Conservation (phyloP, 2,797 vertebrate species). For the Sorex maritimensis region DNA sequence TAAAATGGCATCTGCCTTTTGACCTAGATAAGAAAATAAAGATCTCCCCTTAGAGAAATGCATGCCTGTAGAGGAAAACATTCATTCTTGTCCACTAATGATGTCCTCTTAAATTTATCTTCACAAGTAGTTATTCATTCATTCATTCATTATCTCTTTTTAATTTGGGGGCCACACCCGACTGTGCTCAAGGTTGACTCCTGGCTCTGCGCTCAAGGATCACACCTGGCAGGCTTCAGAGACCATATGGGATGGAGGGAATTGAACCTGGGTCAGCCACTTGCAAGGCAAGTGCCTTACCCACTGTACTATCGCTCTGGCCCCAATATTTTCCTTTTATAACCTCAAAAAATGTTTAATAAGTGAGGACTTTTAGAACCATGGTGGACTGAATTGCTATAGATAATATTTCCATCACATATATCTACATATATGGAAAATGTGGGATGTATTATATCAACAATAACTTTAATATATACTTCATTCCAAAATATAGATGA, state of each 20-base stretch:
- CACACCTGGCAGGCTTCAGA: no score
- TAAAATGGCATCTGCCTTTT: slow-evolving; percentile 56
- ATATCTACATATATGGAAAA: slow-evolving; percentile 35
- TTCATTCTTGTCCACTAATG: slow-evolving; percentile 7
- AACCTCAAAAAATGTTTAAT: slow-evolving; percentile 42
- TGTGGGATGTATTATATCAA: not conserved
- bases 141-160: slow-evolving; percentile 62
- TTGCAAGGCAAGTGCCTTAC: no score
- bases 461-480: slow-evolving; percentile 21
- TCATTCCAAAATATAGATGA: slow-evolving; percentile 56
- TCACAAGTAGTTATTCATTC: not conserved
- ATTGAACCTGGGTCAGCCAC: no score
- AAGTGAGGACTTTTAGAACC: slow-evolving; percentile 27
- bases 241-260: no score
- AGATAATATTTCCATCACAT: slow-evolving; percentile 35
- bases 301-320: no score
- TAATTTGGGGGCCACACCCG: not conserved
- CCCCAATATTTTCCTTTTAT: not conserved
- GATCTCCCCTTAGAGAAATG: slow-evolving; percentile 44
- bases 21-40: slow-evolving; percentile 69
- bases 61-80: slow-evolving; percentile 45
- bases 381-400: slow-evolving; percentile 18
- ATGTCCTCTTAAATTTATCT: slow-evolving; percentile 49
- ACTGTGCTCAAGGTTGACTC: no score
- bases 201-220: no score